Percentiles rank a stretch among this genome's conserved stretches.
These are phyloP conservation scores for Acanthornis magna DNA, from an alignment of 2,797 vertebrate species.

Conservation along the genomic window DNA sequence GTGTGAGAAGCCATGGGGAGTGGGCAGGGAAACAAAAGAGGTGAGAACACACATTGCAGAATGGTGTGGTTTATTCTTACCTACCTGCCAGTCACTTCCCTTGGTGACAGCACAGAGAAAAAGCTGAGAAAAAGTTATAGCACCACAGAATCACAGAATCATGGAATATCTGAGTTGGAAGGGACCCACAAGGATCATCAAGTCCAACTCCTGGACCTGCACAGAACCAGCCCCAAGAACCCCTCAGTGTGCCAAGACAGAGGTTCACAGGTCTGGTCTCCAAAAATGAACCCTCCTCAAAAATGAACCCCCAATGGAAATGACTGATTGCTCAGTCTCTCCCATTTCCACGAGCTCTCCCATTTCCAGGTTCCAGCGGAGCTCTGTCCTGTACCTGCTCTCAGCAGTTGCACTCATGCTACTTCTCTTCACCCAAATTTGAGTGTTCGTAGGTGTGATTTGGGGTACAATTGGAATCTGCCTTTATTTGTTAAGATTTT, in stretches of 20 bases:
- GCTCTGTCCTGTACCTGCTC: neutral
- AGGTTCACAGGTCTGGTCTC: accelerated
- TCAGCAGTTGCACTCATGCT: neutral
- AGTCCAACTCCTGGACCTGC: neutral
- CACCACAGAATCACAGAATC: neutral
- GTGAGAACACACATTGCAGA: neutral
- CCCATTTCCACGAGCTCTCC: neutral
- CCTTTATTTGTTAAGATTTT: too few species aligned
- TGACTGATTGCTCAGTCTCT: accelerated
- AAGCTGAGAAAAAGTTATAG: neutral
- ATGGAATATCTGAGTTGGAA: neutral
- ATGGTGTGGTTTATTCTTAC: accelerated
- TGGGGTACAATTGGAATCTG: accelerated
- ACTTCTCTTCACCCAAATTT: neutral
- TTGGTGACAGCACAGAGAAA: neutral
- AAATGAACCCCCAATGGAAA: too few species aligned
- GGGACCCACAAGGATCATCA: accelerated
- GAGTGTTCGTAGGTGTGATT: accelerated
- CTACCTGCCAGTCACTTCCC: neutral
- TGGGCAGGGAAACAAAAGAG: neutral
- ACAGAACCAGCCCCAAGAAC: neutral
- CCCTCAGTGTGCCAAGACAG: neutral
- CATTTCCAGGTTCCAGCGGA: neutral
- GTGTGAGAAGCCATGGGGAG: neutral
- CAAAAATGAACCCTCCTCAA: accelerated